Evolutionary conservation across 2,888 invertebrate species (phyloP), one percentile per base, ranked within the genome.

Genomic region (Apodemia zela): DNA sequence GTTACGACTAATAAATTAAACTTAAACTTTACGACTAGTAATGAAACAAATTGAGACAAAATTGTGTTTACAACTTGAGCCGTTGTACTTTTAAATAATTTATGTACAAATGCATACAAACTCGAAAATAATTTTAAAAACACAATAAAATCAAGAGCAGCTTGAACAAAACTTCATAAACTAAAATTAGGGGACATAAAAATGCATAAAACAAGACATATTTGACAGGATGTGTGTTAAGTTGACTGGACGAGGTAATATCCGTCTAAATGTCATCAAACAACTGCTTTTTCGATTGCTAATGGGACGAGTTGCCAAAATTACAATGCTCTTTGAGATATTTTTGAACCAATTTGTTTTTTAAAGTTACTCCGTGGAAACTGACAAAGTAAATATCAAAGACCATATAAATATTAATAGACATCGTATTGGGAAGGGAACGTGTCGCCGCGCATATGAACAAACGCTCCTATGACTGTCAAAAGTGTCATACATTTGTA

Each of bases 221-320:
- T 25, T 57, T 57, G 54, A 57, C 54, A 25, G 29, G 25, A 57
- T 15, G 25, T 29, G 54, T 57, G 54, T 57, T 29, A 57, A 57
- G 25, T 57, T n/a, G 25, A 25, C 54, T 57, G 15, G 25, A 29
- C 54, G 54, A 57, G 15, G 5, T 29, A 57, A 57, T 57, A 57
- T 25, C 54, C 25, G 54, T 25, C 54, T 8, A n/a, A 8, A 25
- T 57, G 25, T 57, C 25, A 29, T 15, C 54, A 57, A 57, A 57
- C 29, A 57, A 57, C 54, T 7, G 11, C 25, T 57, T 57, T 25
- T 57, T 57, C 8, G 15, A 57, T 17, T n/a, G 45, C 8, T 17
- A 17, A 47, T 47, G n/a, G 45, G 45, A 45, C n/a, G n/a, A 45
- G 45, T 45, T 45, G n/a, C 45, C n/a, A 45, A 45, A 42, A 38